Percentiles rank a stretch among this genome's conserved stretches.
Evolutionary conservation across 23 tunicate genomes (phyloP).

Genomic region (Halocynthia roretzi): DNA sequence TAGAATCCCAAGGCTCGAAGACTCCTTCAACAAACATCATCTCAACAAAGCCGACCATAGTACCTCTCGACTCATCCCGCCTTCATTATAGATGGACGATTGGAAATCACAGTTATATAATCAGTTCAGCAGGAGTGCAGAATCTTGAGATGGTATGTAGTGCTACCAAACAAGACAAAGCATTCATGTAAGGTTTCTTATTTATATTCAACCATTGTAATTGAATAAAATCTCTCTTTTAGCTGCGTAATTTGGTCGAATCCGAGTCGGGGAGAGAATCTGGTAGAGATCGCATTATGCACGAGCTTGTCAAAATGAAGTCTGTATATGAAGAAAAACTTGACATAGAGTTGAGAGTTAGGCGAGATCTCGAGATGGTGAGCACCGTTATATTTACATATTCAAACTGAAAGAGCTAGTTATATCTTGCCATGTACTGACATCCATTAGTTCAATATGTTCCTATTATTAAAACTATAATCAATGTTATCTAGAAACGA

Average conservation of each 20-base stretch:
- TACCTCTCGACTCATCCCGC: slow-evolving; percentile 19
- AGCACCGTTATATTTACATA: neutral
- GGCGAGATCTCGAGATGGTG: slow-evolving; percentile 55
- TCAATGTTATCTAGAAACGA: neutral
- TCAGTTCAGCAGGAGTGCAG: slow-evolving; percentile 65
- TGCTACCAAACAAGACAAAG: neutral
- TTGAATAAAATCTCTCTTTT: neutral
- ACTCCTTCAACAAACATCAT: too few species aligned
- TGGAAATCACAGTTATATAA: slow-evolving; percentile 35
- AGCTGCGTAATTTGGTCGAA: slow-evolving; percentile 24
- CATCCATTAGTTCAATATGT: too few species aligned
- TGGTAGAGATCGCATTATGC: slow-evolving; percentile 21
- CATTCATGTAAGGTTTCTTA: neutral
- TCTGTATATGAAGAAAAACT: slow-evolving; percentile 55
- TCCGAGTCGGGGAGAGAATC: slow-evolving; percentile 2
- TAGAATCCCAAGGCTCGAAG: too few species aligned
- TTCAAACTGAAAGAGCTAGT: too few species aligned
- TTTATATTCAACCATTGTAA: neutral
- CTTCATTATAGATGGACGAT: slow-evolving; percentile 55
- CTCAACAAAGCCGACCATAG: neutral
- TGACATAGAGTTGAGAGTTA: slow-evolving; percentile 35
- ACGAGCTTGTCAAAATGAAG: slow-evolving; percentile 55
- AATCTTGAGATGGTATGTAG: slow-evolving; percentile 47
- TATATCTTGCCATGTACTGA: too few species aligned
- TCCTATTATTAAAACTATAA: too few species aligned